These are phyloP conservation scores for Drosophila lutescens DNA, from an alignment of 2,888 invertebrate species.

Conservation along the genomic window DNA sequence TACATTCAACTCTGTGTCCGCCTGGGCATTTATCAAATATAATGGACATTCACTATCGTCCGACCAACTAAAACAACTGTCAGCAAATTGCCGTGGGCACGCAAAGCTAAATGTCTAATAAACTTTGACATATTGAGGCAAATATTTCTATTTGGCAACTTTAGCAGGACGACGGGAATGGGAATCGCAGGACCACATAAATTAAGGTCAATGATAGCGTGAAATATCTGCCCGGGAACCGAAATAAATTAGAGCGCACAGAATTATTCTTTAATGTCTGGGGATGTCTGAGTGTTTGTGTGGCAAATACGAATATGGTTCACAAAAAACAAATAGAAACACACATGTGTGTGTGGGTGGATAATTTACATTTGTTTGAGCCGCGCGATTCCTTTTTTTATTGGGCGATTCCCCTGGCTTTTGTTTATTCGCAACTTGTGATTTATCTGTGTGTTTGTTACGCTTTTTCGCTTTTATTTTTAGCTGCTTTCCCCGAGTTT, in stretches of 20 bases:
- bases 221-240: constrained; percentile 49
- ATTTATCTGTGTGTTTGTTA: constrained; percentile 62
- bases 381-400: constrained; percentile 29
- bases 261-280: constrained; percentile 40
- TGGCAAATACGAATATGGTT: neutral
- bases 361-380: constrained; percentile 42
- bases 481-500: constrained; percentile 57
- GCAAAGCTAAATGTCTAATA: constrained; percentile 78
- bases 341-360: constrained; percentile 23
- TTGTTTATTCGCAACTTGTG: constrained; percentile 55
- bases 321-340: constrained; percentile 12
- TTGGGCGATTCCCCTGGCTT: constrained; percentile 44
- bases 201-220: constrained; percentile 57
- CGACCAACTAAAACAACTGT: constrained; percentile 63
- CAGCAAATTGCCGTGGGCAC: constrained; percentile 77
- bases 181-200: constrained; percentile 35
- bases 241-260: constrained; percentile 61
- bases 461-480: constrained; percentile 1
- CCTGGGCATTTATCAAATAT: constrained; percentile 71
- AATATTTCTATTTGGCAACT: constrained; percentile 69
- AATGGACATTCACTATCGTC: constrained; percentile 72
- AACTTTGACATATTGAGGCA: constrained; percentile 78
- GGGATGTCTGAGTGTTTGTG: constrained; percentile 7
- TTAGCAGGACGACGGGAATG: constrained; percentile 4
- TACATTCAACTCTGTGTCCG: constrained; percentile 58